Conservation (phyloP, 2,797 vertebrate genomes). For the Onychomys leucogaster region DNA sequence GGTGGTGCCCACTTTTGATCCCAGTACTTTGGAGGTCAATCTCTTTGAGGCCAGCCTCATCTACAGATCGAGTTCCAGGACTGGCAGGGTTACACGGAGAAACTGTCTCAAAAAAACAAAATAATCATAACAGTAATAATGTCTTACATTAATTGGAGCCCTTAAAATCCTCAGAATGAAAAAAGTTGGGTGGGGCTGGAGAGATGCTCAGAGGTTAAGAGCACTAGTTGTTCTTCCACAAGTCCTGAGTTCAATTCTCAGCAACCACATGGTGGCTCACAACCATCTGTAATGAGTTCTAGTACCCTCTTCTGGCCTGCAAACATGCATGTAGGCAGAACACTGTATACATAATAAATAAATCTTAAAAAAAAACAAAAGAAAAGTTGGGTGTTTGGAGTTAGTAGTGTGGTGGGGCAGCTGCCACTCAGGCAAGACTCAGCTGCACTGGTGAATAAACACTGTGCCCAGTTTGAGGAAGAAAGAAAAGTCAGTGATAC, state of each 20-base stretch:
- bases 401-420: not conserved
- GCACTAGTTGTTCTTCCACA: too few relatives aligned
- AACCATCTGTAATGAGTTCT: too few relatives aligned
- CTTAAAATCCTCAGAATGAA: not conserved
- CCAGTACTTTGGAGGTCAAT: not conserved
- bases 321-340: too few relatives aligned
- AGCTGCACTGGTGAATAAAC: conserved; percentile 4
- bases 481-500: conserved; percentile 32
- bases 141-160: not conserved
- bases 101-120: not conserved
- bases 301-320: too few relatives aligned
- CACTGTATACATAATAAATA: too few relatives aligned
- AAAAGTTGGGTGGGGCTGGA: not conserved
- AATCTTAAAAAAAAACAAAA: too few relatives aligned
- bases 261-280: too few relatives aligned
- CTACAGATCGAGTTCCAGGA: not conserved
- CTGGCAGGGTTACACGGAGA: not conserved
- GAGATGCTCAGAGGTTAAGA: too few relatives aligned
- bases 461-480: not conserved
- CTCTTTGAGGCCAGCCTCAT: not conserved
- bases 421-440: not conserved
- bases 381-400: not conserved
- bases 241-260: too few relatives aligned
- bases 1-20: not conserved
- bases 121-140: not conserved